Evolutionary conservation across 2,113 vertebrate species (phyloP).

Genomic region (Centropus bengalensis): DNA sequence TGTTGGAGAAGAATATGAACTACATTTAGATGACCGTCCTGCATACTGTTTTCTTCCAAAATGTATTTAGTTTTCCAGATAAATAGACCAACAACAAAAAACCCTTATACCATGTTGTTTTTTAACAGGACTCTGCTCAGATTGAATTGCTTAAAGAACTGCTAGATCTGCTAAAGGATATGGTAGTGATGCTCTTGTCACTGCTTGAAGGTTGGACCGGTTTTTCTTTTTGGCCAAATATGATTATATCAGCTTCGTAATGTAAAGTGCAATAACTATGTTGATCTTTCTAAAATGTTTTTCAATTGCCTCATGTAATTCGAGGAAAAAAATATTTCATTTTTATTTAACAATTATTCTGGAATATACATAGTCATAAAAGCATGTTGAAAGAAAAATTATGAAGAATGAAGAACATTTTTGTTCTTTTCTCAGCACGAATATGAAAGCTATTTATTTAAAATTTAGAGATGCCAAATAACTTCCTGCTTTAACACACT

Average conservation of each 20-base stretch:
- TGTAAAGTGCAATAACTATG: neutral
- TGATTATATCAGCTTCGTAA: neutral
- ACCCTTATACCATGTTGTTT: neutral
- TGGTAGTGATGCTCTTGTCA: conserved; percentile 98
- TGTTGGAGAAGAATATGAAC: neutral
- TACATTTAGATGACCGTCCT: neutral
- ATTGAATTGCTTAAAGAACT: conserved; percentile 97
- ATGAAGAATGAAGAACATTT: neutral
- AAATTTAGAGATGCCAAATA: neutral
- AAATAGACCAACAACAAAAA: neutral
- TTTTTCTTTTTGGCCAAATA: neutral
- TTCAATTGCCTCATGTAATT: neutral
- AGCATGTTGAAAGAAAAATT: neutral
- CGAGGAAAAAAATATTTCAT: neutral
- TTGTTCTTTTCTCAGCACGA: neutral
- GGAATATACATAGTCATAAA: neutral
- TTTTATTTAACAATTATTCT: neutral
- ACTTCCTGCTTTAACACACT: conserved; percentile 41
- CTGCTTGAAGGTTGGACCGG: conserved; percentile 90
- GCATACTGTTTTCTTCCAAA: neutral
- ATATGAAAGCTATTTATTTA: neutral
- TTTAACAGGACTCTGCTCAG: conserved; percentile 91
- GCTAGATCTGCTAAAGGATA: conserved; percentile 96
- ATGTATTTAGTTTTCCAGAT: neutral
- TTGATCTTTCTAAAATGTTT: neutral